These are phyloP conservation scores for Gallinago media DNA, from an alignment of 2,113 vertebrate species.

Conservation along the genomic window DNA sequence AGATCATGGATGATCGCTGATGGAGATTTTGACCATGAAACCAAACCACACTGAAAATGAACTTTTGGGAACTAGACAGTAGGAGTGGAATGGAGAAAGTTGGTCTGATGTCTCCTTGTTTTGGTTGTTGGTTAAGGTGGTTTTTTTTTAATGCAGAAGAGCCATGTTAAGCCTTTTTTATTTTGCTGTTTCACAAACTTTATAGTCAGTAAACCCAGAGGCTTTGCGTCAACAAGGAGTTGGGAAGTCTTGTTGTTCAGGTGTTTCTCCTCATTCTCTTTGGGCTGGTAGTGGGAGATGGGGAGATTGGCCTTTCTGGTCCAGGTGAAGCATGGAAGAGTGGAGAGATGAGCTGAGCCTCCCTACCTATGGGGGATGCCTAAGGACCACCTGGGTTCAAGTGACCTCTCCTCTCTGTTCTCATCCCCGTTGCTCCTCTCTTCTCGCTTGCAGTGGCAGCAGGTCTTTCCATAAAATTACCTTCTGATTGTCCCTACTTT, in stretches of 20 bases:
- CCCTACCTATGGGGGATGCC: neutral
- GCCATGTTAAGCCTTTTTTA: neutral
- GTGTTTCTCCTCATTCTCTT: neutral
- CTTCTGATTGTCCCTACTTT: neutral
- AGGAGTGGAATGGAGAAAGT: neutral
- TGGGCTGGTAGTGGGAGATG: neutral
- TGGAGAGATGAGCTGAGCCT: neutral
- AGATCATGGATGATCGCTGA: neutral
- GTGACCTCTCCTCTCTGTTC: neutral
- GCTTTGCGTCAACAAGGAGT: neutral
- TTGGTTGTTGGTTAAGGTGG: neutral
- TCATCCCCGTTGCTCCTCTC: neutral
- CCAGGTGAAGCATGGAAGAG: neutral
- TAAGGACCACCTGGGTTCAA: neutral
- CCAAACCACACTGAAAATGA: neutral
- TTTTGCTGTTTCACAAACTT: neutral
- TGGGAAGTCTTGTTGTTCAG: neutral
- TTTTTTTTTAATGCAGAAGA: neutral
- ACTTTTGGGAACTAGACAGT: neutral
- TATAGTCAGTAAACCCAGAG: neutral
- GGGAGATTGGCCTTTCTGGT: neutral
- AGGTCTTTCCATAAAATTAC: neutral
- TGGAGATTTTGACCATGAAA: neutral
- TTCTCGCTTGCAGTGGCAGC: neutral
- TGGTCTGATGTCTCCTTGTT: neutral